Conservation (phyloP, 1,140 invertebrate genomes). For the Anastatus disparis region DNA sequence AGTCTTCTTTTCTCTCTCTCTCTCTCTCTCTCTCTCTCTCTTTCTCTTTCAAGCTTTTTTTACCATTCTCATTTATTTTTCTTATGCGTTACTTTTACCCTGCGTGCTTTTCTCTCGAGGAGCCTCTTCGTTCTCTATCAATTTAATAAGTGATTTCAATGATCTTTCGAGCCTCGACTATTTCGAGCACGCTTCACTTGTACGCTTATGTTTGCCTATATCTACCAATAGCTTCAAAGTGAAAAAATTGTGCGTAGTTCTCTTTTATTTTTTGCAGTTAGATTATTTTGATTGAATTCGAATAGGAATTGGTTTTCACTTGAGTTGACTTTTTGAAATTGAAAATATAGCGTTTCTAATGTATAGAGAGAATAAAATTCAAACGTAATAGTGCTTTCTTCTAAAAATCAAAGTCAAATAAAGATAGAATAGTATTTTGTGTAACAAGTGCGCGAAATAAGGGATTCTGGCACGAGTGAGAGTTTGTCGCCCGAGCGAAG, state of each 20-base stretch:
- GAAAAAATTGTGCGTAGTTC: background rate
- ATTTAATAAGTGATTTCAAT: constrained; percentile 42
- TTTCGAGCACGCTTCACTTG: background rate
- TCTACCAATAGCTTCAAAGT: background rate
- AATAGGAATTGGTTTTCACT: background rate
- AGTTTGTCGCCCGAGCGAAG: no score
- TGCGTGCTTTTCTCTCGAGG: background rate
- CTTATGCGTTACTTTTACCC: constrained; percentile 8
- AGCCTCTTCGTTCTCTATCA: constrained; percentile 35
- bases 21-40: constrained; percentile 1
- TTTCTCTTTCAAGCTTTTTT: background rate
- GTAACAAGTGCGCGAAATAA: no score
- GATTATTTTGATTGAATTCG: constrained; percentile 32
- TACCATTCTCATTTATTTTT: constrained; percentile 33
- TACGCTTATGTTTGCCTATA: no score
- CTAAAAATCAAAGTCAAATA: no score
- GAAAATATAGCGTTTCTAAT: background rate
- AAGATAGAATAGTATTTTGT: no score
- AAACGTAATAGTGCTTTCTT: no score
- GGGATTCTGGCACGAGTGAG: no score
- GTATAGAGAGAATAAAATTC: background rate
- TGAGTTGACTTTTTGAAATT: background rate
- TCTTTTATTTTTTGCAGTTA: no score
- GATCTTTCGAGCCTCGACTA: constrained; percentile 16
- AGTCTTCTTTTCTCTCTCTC: background rate